Percentiles rank a stretch among this genome's conserved stretches.
Conservation (phyloP, 2,113 vertebrate genomes). For the Paedocypris sp. region DNA sequence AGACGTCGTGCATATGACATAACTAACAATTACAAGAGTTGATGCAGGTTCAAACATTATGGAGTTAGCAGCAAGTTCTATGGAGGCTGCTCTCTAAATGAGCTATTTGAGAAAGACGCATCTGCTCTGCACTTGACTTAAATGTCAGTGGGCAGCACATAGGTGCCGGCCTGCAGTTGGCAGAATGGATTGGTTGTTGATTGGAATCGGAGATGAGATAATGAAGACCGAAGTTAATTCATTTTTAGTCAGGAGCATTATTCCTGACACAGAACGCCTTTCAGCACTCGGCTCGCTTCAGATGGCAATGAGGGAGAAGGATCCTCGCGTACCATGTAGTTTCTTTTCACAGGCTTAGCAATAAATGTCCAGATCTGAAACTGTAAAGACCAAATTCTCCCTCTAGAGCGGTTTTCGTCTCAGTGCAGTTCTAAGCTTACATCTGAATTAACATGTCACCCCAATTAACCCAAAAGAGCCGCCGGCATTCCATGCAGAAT, state of each 20-base stretch:
- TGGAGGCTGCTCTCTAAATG: slow-evolving; percentile 27
- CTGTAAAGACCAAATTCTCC: background rate
- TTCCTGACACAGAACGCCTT: slow-evolving; percentile 44
- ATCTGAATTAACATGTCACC: slow-evolving; percentile 43
- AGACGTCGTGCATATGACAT: too few species aligned
- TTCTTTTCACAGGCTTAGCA: too few species aligned
- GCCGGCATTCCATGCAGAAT: slow-evolving; percentile 34
- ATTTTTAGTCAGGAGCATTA: slow-evolving; percentile 39
- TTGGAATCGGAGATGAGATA: slow-evolving; percentile 65
- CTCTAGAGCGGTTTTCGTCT: background rate
- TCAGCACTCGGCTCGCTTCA: slow-evolving; percentile 11
- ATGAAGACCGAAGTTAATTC: slow-evolving; percentile 58
- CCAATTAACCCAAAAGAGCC: slow-evolving; percentile 54
- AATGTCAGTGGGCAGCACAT: slow-evolving; percentile 58
- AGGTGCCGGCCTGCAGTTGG: slow-evolving; percentile 39
- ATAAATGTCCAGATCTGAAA: slow-evolving; percentile 20
- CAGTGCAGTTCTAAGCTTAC: slow-evolving; percentile 15
- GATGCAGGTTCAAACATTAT: too few species aligned
- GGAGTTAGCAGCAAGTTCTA: slow-evolving; percentile 33
- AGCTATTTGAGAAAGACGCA: slow-evolving; percentile 25
- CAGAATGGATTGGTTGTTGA: slow-evolving; percentile 61
- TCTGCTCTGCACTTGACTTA: slow-evolving; percentile 50
- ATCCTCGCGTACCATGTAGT: background rate
- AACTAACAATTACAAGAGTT: background rate
- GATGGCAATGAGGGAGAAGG: background rate